Base-by-base conservation (phyloP, 2,113 vertebrate species). In the Cephalopterus ornatus region DNA sequence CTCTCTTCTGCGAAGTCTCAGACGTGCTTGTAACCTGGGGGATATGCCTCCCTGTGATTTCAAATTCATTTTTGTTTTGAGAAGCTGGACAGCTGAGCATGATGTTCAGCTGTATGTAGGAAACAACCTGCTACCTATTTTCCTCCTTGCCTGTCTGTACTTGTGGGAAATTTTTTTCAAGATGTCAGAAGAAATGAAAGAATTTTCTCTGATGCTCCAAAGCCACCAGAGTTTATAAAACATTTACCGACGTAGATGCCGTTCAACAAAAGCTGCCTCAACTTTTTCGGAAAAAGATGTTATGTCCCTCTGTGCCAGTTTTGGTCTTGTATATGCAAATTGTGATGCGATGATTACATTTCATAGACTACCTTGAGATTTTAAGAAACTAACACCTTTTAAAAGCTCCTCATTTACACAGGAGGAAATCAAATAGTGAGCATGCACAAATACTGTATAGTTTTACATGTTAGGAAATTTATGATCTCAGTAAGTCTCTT, bases 191-290 rank as follows among this genome's bases (percentile, higher is more conserved):
- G 92, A 58, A 89, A 66, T 49, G 27, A 87, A 79, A 70, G 67
- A 59, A 92, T 94, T 81, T 70, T 95, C 37, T 75, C 79, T 89
- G 78, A 86, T 92, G 91, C 87, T 92, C 33, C 91, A 79, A 88
- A 96, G 94, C 71, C 67, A 66, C 74, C 63, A 85, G 95, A 96
- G 85, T 94, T 87, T 97, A 74, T 94, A 77, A 67, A 67, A 90
- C 35, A 24, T 86, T 67, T 67, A 88, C 78, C 5, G 42, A 83
- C 70, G 93, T 95, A 97, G 96, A 97, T 73, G 89, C 88, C 85
- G 72, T 97, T 97, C 97, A 98, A 98, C 97, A 96, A 97, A 96
- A 97, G 86, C 98, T 98, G 97, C 98, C 97, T 98, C 98, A 98
- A 96, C 70, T 87, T 97, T 97, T 96, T 94, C 56, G 77, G 83